Evolutionary conservation across 64 coral and sea anemone species (phyloP), one percentile per base, ranked within the genome.

Genomic region (Actinia tenebrosa): DNA sequence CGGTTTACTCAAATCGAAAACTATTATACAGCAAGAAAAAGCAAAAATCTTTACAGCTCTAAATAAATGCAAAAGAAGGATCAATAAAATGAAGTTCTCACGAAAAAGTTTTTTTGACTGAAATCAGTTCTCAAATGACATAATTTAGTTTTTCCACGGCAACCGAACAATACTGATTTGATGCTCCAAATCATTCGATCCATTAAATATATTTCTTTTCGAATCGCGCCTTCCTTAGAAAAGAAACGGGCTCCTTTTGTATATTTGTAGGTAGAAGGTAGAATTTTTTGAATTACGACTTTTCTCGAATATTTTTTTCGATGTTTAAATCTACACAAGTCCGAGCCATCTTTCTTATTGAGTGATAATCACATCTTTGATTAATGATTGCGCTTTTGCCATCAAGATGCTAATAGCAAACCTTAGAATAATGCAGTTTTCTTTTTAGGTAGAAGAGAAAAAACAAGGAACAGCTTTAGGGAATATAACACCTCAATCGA

Each of bases 331-430:
- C 64, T 23, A n/a, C 10, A 20, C n/a, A 25, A 42, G 69, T 5
- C 26, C n/a, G n/a, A n/a, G 63, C 8, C 25, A 23, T 66, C 63
- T 66, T 75, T 37, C n/a, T 75, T 25, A 43, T 11, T 75, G 69
- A 75, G 69, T 75, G 69, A 75, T 75, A 27, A 75, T 75, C 26
- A 42, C 69, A 75, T 42, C 10, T 75, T 27, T 75, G 69, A 75
- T 75, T 75, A 75, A 75, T 75, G 69, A 75, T 75, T 75, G 69
- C 69, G 69, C 69, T 75, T 75, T 75, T 75, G 69, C 22, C 22
- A n/a, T 66, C 63, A 66, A 66, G 63, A 75, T 75, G 69, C n/a
- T 30, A 75, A 75, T 75, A 75, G 23, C 3, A 42, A 37, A 30
- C 23, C 26, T 75, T 75, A 3, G 42, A 75, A 75, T 75, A 25